These are phyloP conservation scores for Abrostola tripartita DNA, from an alignment of 2,888 invertebrate genomes.

Conservation along the genomic window DNA sequence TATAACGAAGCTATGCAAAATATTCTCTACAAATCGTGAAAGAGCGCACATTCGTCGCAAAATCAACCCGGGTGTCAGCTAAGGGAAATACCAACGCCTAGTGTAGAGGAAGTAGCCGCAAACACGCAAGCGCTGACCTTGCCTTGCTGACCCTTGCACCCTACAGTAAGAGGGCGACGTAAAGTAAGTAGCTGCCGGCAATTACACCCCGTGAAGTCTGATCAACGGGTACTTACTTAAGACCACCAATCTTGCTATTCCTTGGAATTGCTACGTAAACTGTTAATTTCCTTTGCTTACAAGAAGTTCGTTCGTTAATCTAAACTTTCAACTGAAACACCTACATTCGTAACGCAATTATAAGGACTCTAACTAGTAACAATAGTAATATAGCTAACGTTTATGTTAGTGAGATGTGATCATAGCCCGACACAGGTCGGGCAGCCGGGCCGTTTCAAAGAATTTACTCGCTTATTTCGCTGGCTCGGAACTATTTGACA, in stretches of 20 bases:
- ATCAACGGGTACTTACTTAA: not conserved
- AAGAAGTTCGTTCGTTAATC: constrained; percentile 22
- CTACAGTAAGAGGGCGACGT: not conserved
- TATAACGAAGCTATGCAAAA: too few species aligned
- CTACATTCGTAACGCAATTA: not conserved
- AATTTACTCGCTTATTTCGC: constrained; percentile 27
- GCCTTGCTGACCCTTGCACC: constrained; percentile 10
- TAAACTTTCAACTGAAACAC: constrained; percentile 17
- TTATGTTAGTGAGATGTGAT: constrained; percentile 35
- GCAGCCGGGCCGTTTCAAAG: constrained; percentile 1
- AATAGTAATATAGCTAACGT: constrained; percentile 29
- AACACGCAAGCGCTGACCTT: constrained; percentile 55
- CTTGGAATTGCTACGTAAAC: constrained; percentile 5
- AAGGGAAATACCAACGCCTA: constrained; percentile 57
- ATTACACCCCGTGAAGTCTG: not conserved
- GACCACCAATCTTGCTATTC: not conserved
- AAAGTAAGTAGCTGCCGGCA: constrained; percentile 13
- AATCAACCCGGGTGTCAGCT: constrained; percentile 54
- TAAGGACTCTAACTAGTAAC: constrained; percentile 29
- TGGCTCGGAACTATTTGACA: constrained; percentile 48
- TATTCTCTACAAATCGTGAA: constrained; percentile 36
- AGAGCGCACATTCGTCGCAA: constrained; percentile 46
- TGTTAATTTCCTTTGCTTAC: not conserved
- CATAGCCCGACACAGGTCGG: constrained; percentile 6
- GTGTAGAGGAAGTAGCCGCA: constrained; percentile 50